Base-by-base conservation (phyloP, 2,113 vertebrate genomes). In the Nycticryphes semicollaris region DNA sequence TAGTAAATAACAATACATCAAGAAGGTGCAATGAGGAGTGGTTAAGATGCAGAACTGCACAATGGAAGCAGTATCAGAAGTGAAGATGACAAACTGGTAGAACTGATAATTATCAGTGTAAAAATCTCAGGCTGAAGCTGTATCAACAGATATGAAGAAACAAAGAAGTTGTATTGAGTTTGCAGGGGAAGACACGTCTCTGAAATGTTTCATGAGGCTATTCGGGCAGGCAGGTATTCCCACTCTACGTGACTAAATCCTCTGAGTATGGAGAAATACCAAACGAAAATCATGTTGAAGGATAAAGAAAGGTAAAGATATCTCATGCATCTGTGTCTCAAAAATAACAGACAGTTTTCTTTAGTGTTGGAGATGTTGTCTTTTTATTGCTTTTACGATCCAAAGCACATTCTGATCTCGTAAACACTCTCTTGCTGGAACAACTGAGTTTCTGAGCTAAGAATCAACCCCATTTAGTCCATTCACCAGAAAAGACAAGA, bases 41-140 rank as follows among this genome's bases (percentile, higher is more conserved):
- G 7, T 62, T 80, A 76, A 67, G 60, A 91, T 41, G 31, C 24
- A 87, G 57, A 92, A 70, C 50, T 57, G 57, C 48, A 54, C 35
- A 74, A 84, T 48, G 70, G 43, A 89, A 95, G 37, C 50, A 74
- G 30, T 30, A 43, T 68, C 78, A 84, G 59, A 83, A 72, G 35
- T 50, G 30, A 37, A 85, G 60, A 84, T 57, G 43, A 60, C 84
- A 50, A 96, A 89, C 5, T 9, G 72, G 56, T 76, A 74, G 72
- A 77, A 86, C 31, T 63, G 67, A 94, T 66, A 84, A 93, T 75
- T 66, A 94, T 66, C 78, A 31, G 24, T 45, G 53, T 75, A 79
- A 96, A 93, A 92, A 93, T 37, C 69, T 75, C 45, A 33, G 35
- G n/a, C 50, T 66, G 87, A 95, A 95, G 53, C 27, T 82, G 8